These are phyloP conservation scores for Ennomos fuscantarius DNA, from an alignment of 2,888 invertebrate species.

Conservation along the genomic window DNA sequence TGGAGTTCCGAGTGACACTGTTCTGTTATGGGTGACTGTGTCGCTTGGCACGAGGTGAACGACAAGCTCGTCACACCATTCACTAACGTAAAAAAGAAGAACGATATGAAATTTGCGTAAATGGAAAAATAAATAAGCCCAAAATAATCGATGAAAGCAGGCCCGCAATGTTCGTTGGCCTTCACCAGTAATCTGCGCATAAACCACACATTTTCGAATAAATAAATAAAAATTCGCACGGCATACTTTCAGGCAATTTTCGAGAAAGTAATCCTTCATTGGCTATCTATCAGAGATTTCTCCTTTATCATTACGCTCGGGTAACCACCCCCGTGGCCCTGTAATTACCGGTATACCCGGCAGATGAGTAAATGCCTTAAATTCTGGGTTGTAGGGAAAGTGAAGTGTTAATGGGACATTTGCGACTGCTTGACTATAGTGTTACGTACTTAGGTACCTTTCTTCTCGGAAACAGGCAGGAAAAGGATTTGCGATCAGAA, in stretches of 20 bases:
- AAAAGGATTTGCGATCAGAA: constrained; percentile 55
- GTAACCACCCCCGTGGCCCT: constrained; percentile 62
- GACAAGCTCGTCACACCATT: too few relatives aligned
- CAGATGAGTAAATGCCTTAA: constrained; percentile 82
- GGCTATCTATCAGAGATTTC: constrained; percentile 79
- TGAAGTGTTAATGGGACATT: constrained; percentile 74
- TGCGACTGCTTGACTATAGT: constrained; percentile 77
- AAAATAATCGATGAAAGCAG: constrained; percentile 62
- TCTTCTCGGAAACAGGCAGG: constrained; percentile 65
- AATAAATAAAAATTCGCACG: constrained; percentile 72
- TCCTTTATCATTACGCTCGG: constrained; percentile 65
- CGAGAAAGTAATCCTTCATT: constrained; percentile 81
- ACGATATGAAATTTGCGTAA: constrained; percentile 55
- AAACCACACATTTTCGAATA: constrained; percentile 66
- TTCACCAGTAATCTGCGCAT: constrained; percentile 59
- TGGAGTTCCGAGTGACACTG: too few relatives aligned
- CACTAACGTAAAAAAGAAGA: constrained; percentile 25
- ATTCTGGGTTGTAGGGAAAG: constrained; percentile 81
- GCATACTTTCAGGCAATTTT: constrained; percentile 79
- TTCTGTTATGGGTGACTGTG: too few relatives aligned
- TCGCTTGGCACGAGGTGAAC: too few relatives aligned
- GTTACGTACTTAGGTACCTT: constrained; percentile 60
- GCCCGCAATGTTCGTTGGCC: constrained; percentile 57
- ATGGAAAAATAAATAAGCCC: constrained; percentile 61
- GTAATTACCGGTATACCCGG: constrained; percentile 77